These are phyloP conservation scores for Pteropus rufus DNA, from an alignment of 2,797 vertebrate genomes.

Conservation along the genomic window DNA sequence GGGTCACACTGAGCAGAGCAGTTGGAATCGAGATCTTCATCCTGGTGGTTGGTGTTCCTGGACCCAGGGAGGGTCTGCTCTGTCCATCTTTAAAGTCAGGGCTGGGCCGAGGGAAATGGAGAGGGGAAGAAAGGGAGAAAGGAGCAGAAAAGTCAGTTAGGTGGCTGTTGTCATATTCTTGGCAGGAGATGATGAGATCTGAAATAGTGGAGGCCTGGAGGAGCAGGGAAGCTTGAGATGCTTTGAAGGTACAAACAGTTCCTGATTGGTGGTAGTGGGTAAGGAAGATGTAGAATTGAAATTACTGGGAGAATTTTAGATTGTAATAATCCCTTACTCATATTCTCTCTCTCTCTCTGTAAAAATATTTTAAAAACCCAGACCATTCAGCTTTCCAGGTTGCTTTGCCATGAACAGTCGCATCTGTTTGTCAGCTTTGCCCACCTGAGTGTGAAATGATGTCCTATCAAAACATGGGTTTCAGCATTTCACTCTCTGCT, in stretches of 20 bases:
- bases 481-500: slow-evolving; percentile 59
- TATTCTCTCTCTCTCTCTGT: background rate
- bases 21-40: background rate
- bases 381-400: slow-evolving; percentile 21
- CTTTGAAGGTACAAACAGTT: background rate
- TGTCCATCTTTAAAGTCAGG: background rate
- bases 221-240: background rate
- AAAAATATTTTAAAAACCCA: background rate
- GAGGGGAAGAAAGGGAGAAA: too few species aligned
- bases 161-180: background rate
- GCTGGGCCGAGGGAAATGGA: background rate
- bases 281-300: background rate
- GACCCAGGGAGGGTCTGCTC: background rate
- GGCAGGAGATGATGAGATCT: background rate
- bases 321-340: background rate
- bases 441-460: slow-evolving; percentile 77
- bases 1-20: accelerated
- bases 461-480: slow-evolving; percentile 61
- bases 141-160: background rate
- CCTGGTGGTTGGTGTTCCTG: background rate
- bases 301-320: background rate
- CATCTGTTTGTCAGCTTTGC: slow-evolving; percentile 68
- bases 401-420: slow-evolving; percentile 38
- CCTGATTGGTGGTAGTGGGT: background rate
- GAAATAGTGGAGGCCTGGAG: background rate